Evolutionary conservation across 2,888 invertebrate species (phyloP), one percentile per base, ranked within the genome.

Genomic region (Rhagonycha fulva): DNA sequence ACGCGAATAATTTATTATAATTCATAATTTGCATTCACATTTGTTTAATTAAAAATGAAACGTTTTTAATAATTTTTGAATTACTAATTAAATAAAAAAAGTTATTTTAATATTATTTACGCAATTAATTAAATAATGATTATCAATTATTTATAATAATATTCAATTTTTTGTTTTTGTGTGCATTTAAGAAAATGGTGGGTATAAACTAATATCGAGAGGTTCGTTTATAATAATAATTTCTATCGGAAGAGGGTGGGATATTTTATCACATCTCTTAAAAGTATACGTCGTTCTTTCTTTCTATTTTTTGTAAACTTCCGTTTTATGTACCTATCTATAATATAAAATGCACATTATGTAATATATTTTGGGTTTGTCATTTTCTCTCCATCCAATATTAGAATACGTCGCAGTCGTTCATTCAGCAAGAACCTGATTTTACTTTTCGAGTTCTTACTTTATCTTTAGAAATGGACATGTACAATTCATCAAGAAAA

Each of bases 401-500:
- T 47, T n/a, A n/a, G n/a, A 47, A 47, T 47, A 19, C 19, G 47
- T n/a, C 47, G 47, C n/a, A 47, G 2, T n/a, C 47, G n/a, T 47
- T 47, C 12, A n/a, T 47, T 47, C 47, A 47, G 7, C 7, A 47
- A 47, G 47, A 47, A 47, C 47, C n/a, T 47, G 47, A 47, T 47
- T 47, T 47, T 47, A 63, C 70, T 32, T 74, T 69, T 26, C 26
- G 62, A 74, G 63, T 70, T 74, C 47, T 60, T 74, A 47, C 60
- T 70, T 69, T 74, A 74, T 74, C 74, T 74, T 24, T 47, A 47
- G n/a, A 47, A 47, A 26, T 14, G 62, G 62, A 71, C 75, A 32
- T 67, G 47, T 60, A 75, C 62, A 70, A 75, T 75, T 71, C 75
- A 71, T 75, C 71, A 75, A 69, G 61, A 32, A 63, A n/a, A 47